Conservation (phyloP, 2,113 vertebrate genomes). For the Pampusana beccarii region DNA sequence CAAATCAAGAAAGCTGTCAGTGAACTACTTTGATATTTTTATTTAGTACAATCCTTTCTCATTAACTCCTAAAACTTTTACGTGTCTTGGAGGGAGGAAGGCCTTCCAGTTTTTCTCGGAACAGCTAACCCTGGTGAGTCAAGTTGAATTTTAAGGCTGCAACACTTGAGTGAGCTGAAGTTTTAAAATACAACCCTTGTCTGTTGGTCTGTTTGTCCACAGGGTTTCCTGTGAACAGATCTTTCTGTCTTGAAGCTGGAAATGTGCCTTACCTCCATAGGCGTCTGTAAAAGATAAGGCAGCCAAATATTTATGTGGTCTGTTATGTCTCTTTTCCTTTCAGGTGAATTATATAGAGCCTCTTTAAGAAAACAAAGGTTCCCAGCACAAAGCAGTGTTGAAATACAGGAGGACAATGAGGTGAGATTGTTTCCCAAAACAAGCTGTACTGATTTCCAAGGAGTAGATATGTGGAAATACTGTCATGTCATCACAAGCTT, state of each 20-base stretch:
- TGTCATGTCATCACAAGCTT: not conserved
- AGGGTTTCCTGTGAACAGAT: not conserved
- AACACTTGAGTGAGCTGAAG: too few species aligned
- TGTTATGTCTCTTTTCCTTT: not conserved
- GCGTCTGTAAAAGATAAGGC: not conserved
- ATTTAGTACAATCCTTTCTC: too few species aligned
- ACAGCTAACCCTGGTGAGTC: too few species aligned
- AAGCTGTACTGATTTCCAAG: not conserved
- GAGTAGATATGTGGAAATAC: not conserved
- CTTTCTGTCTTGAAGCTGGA: not conserved
- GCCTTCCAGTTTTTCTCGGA: too few species aligned
- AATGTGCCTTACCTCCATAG: not conserved
- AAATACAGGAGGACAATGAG: constrained; percentile 89
- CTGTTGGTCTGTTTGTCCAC: not conserved
- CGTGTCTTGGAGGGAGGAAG: too few species aligned
- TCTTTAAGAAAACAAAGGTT: constrained; percentile 82
- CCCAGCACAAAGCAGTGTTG: constrained; percentile 88
- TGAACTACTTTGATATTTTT: too few species aligned
- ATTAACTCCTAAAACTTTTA: too few species aligned
- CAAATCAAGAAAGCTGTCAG: too few species aligned
- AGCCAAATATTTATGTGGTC: not conserved
- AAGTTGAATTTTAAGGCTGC: too few species aligned
- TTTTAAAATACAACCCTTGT: not conserved
- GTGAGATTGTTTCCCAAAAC: constrained; percentile 68
- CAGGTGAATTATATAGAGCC: constrained; percentile 83